A percentile compares a stretch with the other conserved stretches of the same genome.
Conservation (phyloP, 2,797 vertebrate genomes). For the Sebastes iracundus region DNA sequence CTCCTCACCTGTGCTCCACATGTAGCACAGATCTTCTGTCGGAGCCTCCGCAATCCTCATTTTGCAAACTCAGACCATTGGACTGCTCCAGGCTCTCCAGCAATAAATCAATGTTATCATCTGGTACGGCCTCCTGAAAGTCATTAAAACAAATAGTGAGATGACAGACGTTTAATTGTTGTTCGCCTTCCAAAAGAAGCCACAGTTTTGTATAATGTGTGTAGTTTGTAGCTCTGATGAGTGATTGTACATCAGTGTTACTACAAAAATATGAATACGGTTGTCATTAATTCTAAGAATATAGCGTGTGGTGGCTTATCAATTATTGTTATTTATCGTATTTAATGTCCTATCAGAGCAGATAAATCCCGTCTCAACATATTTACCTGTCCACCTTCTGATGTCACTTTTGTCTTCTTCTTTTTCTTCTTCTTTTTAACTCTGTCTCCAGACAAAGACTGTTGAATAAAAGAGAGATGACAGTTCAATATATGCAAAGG, state of each 20-base stretch:
- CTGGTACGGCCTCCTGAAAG: conserved; percentile 71
- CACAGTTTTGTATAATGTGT: neutral
- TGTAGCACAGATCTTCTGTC: conserved; percentile 87
- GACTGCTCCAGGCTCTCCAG: conserved; percentile 88
- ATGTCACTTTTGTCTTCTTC: conserved; percentile 86
- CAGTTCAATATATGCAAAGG: neutral
- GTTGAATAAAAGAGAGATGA: conserved; percentile 38
- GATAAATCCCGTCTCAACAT: neutral
- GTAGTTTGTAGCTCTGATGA: neutral
- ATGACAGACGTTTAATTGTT: neutral
- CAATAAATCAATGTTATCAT: conserved; percentile 89
- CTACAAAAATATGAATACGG: neutral
- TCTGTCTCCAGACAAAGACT: conserved; percentile 81
- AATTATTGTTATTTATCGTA: neutral
- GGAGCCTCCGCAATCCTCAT: conserved; percentile 63
- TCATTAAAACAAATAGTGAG: neutral
- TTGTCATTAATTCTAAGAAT: neutral
- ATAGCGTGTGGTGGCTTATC: neutral
- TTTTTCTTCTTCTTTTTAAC: conserved; percentile 94
- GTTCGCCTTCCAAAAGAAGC: neutral
- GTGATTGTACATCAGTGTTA: neutral
- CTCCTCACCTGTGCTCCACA: conserved; percentile 92
- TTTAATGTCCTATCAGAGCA: neutral
- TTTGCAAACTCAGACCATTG: conserved; percentile 77
- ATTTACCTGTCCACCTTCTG: conserved; percentile 82